Conservation (phyloP, 2,888 invertebrate genomes). For the Leptothorax acervorum region DNA sequence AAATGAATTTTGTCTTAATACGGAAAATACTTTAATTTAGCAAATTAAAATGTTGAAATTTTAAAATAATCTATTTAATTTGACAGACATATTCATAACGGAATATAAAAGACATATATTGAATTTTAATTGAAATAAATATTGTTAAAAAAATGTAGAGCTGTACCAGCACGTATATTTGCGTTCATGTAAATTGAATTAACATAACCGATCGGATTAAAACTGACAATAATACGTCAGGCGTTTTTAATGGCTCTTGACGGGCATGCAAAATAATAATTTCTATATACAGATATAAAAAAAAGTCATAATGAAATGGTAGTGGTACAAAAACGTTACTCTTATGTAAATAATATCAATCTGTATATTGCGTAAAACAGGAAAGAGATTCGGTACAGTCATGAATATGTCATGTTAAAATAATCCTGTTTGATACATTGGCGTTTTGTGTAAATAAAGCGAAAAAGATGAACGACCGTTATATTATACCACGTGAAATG, state of each 20-base stretch:
- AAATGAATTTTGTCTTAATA: background rate
- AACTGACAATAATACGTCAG: slow-evolving; percentile 19
- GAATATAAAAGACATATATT: background rate
- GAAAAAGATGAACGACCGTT: slow-evolving; percentile 17
- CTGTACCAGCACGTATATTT: slow-evolving; percentile 13
- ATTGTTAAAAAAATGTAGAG: slow-evolving; percentile 12
- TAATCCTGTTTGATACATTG: slow-evolving; percentile 20
- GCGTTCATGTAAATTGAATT: slow-evolving; percentile 20
- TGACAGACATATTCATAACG: slow-evolving; percentile 1
- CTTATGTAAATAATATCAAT: slow-evolving; percentile 21
- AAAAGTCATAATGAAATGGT: slow-evolving; percentile 11
- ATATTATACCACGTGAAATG: slow-evolving; percentile 9
- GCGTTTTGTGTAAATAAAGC: slow-evolving; percentile 18
- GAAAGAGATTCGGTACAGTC: slow-evolving; percentile 8
- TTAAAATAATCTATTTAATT: slow-evolving; percentile 19
- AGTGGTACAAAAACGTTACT: slow-evolving; percentile 3
- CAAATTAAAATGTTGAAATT: slow-evolving; percentile 21
- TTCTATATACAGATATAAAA: slow-evolving; percentile 7
- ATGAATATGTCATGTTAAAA: slow-evolving; percentile 22
- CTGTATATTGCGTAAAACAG: background rate
- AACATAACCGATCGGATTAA: slow-evolving; percentile 22
- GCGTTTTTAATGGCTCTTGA: slow-evolving; percentile 28
- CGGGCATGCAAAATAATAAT: slow-evolving; percentile 12
- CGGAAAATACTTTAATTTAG: background rate
- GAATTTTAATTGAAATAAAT: slow-evolving; percentile 42